phyloP scores from a whole-genome alignment of 2,113 vertebrate species.

The Pleuronectes platessa region DNA sequence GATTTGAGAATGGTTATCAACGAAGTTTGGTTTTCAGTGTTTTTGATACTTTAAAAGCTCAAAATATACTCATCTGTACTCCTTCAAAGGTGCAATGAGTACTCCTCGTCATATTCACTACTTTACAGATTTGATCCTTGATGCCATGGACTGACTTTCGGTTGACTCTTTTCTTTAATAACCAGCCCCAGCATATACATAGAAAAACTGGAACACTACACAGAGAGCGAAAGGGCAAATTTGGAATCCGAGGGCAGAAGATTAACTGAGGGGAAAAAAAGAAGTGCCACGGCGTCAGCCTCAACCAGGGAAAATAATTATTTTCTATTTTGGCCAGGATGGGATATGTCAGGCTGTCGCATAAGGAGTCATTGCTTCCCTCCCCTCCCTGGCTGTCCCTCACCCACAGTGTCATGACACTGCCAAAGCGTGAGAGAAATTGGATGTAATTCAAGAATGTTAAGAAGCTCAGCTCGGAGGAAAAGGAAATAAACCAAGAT shows the following conservation, averaged over 20 bases:
- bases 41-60: too few species aligned
- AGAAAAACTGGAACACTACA: not conserved
- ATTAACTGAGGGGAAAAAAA: slow-evolving; percentile 43
- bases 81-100: too few species aligned
- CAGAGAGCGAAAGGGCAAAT: slow-evolving; percentile 31
- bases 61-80: too few species aligned
- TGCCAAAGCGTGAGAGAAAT: slow-evolving; percentile 50
- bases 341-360: slow-evolving; percentile 63
- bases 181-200: not conserved
- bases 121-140: too few species aligned
- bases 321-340: slow-evolving; percentile 63
- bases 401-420: slow-evolving; percentile 58
- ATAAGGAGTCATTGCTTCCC: slow-evolving; percentile 41
- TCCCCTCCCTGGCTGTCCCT: slow-evolving; percentile 15
- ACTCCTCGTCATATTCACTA: too few species aligned
- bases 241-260: slow-evolving; percentile 47
- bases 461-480: slow-evolving; percentile 60
- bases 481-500: slow-evolving; percentile 56
- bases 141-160: not conserved
- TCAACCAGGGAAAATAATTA: slow-evolving; percentile 63
- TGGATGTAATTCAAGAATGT: slow-evolving; percentile 70
- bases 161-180: not conserved
- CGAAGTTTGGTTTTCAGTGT: too few species aligned
- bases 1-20: too few species aligned
- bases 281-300: slow-evolving; percentile 39